A percentile compares a stretch with the other conserved stretches of the same genome.
Evolutionary conservation across 2,113 vertebrate species (phyloP).

Genomic region (Anoura caudifer): DNA sequence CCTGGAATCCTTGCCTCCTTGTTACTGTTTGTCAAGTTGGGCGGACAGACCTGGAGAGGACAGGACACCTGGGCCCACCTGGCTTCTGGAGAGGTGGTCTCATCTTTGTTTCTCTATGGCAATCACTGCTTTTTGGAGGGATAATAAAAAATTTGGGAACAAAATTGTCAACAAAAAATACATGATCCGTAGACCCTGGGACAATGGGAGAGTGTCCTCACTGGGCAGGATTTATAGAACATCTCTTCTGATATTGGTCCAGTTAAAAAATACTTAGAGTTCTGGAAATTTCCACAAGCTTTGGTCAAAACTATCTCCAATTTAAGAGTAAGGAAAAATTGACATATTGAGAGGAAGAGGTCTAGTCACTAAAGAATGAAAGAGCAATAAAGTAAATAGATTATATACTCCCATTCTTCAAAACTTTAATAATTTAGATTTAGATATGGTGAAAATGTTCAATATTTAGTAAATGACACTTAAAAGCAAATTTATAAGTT

Average conservation of each 20-base stretch:
- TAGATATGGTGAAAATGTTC: not conserved
- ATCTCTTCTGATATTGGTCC: not conserved
- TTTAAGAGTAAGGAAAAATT: not conserved
- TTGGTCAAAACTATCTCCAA: not conserved
- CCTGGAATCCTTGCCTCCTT: slow-evolving; percentile 51
- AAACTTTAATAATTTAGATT: not conserved
- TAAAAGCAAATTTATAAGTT: not conserved
- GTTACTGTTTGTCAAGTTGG: slow-evolving; percentile 51
- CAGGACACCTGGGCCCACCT: not conserved
- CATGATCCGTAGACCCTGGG: too few relatives aligned
- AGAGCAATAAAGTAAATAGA: not conserved
- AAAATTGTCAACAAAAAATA: too few relatives aligned
- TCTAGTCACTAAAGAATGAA: not conserved
- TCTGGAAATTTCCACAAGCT: not conserved
- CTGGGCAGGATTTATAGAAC: not conserved
- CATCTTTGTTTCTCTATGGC: not conserved
- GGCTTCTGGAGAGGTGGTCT: not conserved
- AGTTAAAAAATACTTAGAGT: not conserved
- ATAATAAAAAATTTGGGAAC: not conserved
- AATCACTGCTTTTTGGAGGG: not conserved
- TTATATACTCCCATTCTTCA: not conserved
- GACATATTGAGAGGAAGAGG: not conserved
- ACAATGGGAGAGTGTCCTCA: not conserved
- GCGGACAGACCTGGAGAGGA: not conserved
- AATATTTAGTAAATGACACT: not conserved